Evolutionary conservation across 1,140 invertebrate species (phyloP).

Genomic region (Bursaphelenchus mucronatus): DNA sequence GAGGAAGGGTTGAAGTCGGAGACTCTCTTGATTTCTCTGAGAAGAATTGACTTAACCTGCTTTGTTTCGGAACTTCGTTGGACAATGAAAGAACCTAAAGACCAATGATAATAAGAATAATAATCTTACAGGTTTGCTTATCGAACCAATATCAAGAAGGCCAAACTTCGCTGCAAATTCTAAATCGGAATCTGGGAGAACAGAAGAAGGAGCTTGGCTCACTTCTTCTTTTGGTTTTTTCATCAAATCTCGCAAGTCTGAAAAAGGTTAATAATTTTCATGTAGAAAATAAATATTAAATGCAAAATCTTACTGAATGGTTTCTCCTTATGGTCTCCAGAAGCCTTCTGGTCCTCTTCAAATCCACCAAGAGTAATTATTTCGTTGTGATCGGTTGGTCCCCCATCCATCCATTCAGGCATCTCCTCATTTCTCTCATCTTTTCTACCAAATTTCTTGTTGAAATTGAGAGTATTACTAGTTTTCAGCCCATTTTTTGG

Average conservation of each 20-base stretch:
- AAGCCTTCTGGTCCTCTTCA: conserved; percentile 25
- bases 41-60: too few relatives aligned
- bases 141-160: conserved; percentile 10
- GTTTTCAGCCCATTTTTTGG: conserved; percentile 11
- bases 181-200: conserved; percentile 12
- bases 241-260: not conserved
- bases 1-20: too few relatives aligned
- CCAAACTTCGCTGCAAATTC: conserved; percentile 18
- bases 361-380: conserved; percentile 43
- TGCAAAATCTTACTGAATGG: not conserved
- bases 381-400: conserved; percentile 39
- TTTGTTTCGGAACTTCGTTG: too few relatives aligned
- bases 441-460: conserved; percentile 5
- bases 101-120: not conserved
- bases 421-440: conserved; percentile 30
- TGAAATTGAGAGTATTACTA: not conserved
- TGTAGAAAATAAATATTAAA: not conserved
- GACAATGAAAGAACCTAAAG: not conserved
- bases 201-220: conserved; percentile 15
- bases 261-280: conserved; percentile 4
- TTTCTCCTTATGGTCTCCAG: conserved; percentile 7
- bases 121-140: conserved; percentile 2
- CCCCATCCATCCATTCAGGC: conserved; percentile 47
- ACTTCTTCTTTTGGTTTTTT: conserved; percentile 4
- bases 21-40: too few relatives aligned